Conservation (phyloP, 2,888 invertebrate species). For the Gisinianus flammeolus region DNA sequence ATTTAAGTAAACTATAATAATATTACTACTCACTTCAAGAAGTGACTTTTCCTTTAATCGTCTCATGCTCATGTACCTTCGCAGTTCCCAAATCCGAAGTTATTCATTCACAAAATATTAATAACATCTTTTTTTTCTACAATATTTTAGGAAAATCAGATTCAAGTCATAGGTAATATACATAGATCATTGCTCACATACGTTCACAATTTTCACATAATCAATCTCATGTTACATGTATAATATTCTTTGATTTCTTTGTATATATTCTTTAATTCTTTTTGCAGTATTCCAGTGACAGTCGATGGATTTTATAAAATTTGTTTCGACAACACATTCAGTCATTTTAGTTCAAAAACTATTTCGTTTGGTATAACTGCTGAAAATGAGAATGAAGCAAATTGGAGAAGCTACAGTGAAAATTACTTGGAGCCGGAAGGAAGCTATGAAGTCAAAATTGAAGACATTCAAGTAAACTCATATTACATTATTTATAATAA, state of each 20-base stretch:
- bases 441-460: slow-evolving; percentile 46
- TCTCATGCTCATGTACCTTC: no score
- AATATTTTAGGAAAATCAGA: no score
- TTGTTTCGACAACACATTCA: slow-evolving; percentile 87
- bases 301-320: slow-evolving; percentile 78
- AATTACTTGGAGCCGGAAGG: slow-evolving; percentile 59
- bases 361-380: slow-evolving; percentile 81
- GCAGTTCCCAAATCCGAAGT: no score
- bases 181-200: not conserved
- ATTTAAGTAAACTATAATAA: no score
- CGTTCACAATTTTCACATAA: not conserved
- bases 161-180: not conserved
- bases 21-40: no score
- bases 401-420: slow-evolving; percentile 62
- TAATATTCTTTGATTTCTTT: slow-evolving; percentile 28
- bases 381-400: slow-evolving; percentile 66
- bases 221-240: not conserved
- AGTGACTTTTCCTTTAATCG: no score
- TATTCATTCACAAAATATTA: no score
- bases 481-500: no score
- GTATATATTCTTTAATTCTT: slow-evolving; percentile 33
- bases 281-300: slow-evolving; percentile 65
- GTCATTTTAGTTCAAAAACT: slow-evolving; percentile 80
- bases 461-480: slow-evolving; percentile 53
- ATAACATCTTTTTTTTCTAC: no score